Evolutionary conservation across 2,888 invertebrate species (phyloP).

Genomic region (Synanthedon myopaeformis): DNA sequence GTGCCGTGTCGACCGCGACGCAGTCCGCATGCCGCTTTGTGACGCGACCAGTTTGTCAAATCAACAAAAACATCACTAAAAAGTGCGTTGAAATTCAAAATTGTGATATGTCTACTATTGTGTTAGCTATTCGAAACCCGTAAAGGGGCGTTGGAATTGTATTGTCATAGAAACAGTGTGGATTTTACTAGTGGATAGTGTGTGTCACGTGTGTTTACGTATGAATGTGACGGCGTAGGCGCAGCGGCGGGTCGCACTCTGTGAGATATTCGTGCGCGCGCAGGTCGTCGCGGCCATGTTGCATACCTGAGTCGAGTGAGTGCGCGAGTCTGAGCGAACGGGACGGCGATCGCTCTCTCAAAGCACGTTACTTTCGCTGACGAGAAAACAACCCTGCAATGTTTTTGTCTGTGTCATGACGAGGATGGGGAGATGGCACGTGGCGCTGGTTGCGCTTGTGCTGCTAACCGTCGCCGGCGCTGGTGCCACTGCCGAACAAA

Average conservation of each 20-base stretch:
- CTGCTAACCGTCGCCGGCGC: slow-evolving; percentile 45
- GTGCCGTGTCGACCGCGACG: slow-evolving; percentile 56
- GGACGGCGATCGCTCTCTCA: slow-evolving; percentile 53
- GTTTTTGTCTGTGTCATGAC: slow-evolving; percentile 58
- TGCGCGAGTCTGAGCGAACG: slow-evolving; percentile 62
- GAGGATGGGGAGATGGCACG: slow-evolving; percentile 61
- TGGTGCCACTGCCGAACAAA: slow-evolving; percentile 68
- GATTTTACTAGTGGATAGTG: slow-evolving; percentile 27
- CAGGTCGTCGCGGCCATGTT: slow-evolving; percentile 69
- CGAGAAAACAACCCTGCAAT: slow-evolving; percentile 48
- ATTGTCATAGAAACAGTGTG: neutral
- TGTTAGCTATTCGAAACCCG: slow-evolving; percentile 1
- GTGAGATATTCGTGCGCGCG: slow-evolving; percentile 68
- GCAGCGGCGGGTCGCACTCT: slow-evolving; percentile 62
- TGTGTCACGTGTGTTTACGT: slow-evolving; percentile 67
- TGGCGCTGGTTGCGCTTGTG: slow-evolving; percentile 59
- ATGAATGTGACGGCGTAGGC: slow-evolving; percentile 66
- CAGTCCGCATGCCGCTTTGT: slow-evolving; percentile 40
- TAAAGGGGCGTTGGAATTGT: neutral
- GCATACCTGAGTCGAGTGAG: slow-evolving; percentile 67
- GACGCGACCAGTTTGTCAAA: slow-evolving; percentile 17
- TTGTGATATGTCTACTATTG: slow-evolving; percentile 21
- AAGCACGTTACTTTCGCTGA: slow-evolving; percentile 47
- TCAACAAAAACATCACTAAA: slow-evolving; percentile 50
- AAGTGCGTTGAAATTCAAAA: slow-evolving; percentile 18